Percentiles rank a stretch among this genome's conserved stretches.
Evolutionary conservation across 1,140 invertebrate species (phyloP).

Genomic region (Aphelinus atriplicis): DNA sequence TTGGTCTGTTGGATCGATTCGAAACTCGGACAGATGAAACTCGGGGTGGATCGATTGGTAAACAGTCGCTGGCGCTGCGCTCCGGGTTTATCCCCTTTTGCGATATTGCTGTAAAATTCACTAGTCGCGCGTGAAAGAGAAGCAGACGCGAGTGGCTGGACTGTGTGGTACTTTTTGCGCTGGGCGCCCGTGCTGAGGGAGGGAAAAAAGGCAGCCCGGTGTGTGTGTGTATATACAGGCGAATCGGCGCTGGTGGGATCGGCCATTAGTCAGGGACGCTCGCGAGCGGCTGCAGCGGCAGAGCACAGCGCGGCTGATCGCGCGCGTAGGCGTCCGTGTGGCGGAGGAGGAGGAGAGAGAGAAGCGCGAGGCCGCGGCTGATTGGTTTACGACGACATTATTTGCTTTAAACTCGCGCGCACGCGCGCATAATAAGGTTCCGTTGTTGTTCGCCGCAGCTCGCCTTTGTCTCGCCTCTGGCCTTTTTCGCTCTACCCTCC

Average conservation of each 20-base stretch:
- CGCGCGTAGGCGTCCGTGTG: neutral
- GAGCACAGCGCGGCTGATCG: neutral
- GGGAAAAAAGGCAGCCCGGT: neutral
- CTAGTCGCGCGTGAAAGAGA: too few species aligned
- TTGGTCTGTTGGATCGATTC: too few species aligned
- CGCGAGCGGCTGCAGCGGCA: neutral
- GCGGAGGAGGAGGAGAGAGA: neutral
- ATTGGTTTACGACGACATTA: slow-evolving; percentile 59
- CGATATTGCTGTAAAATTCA: too few species aligned
- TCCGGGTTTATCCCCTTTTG: too few species aligned
- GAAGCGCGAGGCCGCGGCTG: slow-evolving; percentile 17
- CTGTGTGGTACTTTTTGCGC: too few species aligned
- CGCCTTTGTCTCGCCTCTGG: slow-evolving; percentile 29
- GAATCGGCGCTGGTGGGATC: neutral
- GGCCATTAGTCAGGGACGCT: slow-evolving; percentile 43
- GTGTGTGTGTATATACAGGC: too few species aligned
- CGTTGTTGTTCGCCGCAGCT: slow-evolving; percentile 19
- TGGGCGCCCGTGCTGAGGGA: neutral
- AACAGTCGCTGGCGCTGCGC: too few species aligned
- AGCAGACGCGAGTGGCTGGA: too few species aligned
- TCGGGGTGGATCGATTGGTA: too few species aligned
- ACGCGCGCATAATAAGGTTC: slow-evolving; percentile 53
- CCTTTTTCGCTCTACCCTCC: slow-evolving; percentile 39
- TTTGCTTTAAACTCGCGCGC: slow-evolving; percentile 51
- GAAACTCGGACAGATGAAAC: too few species aligned